Evolutionary conservation across 1,140 invertebrate genomes (phyloP), one percentile per base, ranked within the genome.

Genomic region (Drosophila subpulchrella): DNA sequence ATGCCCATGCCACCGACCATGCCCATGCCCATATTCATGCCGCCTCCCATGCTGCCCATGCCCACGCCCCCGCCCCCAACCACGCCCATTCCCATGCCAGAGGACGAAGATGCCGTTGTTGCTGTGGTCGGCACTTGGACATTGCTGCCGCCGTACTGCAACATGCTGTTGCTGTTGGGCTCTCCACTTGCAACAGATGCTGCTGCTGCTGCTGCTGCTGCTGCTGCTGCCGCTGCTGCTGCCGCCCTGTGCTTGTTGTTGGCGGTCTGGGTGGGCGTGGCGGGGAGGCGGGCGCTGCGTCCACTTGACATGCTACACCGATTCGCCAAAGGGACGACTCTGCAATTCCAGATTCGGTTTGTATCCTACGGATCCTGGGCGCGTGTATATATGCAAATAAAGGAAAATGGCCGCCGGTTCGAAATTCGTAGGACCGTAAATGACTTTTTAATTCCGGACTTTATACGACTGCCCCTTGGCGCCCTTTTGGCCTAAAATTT

Each of bases 231-330:
- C 58, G 56, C 39, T 60, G 72, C 54, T 54, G 73, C 74, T 71
- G 82, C 67, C 58, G 57, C 70, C 57, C 85, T 66, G 6, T 85
- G 74, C 51, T 82, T 85, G 65, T 77, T 84, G 75, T 91, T 86
- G 68, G 78, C 80, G 76, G 74, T 88, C 17, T 92, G 90, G 65
- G 86, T 92, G 80, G 91, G 91, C 71, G 88, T 92, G 61, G 91
- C 86, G 66, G 91, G 92, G 44, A 92, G 80, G 48, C 92, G 79
- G 70, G 91, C 92, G 59, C 92, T 92, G 60, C 91, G 92, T 78
- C 91, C 91, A 86, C 91, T 92, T 84, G 91, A 91, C 91, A 92
- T 92, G 82, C 84, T 88, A 88, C 57, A 76, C 71, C 53, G 48
- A 47, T 83, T 82, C 59, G 24, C 63, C 66, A 44, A 63, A 12